A percentile compares a stretch with the other conserved stretches of the same genome.
phyloP scores from a whole-genome alignment of 2,888 invertebrate species.

The Venusia cambrica region DNA sequence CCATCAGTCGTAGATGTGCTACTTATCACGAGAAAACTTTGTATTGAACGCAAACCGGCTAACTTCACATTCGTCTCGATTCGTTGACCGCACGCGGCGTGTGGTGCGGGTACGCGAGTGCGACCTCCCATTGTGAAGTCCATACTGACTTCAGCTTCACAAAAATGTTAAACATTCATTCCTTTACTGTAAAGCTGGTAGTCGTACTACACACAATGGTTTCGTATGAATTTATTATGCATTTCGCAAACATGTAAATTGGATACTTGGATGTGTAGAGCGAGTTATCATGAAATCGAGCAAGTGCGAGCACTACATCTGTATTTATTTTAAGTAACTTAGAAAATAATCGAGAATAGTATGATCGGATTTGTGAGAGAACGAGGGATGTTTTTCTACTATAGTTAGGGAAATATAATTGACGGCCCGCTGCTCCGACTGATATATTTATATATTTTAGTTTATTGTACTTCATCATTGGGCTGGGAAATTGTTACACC shows the following conservation, averaged over 20 bases:
- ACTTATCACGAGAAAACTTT: too few relatives aligned
- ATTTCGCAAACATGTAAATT: conserved; percentile 57
- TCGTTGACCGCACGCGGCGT: too few relatives aligned
- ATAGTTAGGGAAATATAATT: conserved; percentile 53
- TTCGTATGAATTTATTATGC: conserved; percentile 50
- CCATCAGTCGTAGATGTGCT: too few relatives aligned
- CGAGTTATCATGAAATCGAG: conserved; percentile 71
- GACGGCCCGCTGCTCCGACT: conserved; percentile 69
- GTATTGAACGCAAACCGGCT: too few relatives aligned
- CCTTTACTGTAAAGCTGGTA: conserved; percentile 31
- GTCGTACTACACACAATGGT: conserved; percentile 33
- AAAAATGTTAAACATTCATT: conserved; percentile 23
- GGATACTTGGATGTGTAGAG: conserved; percentile 58
- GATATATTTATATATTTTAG: conserved; percentile 72
- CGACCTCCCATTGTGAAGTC: conserved; percentile 7
- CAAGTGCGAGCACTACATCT: conserved; percentile 57
- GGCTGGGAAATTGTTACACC: conserved; percentile 33
- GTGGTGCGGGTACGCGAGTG: too few relatives aligned
- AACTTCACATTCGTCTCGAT: too few relatives aligned
- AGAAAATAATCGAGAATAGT: conserved; percentile 24
- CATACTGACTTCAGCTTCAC: background rate
- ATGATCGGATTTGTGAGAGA: conserved; percentile 23
- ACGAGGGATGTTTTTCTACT: conserved; percentile 39
- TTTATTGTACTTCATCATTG: conserved; percentile 55
- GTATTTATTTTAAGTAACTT: conserved; percentile 37